A percentile compares a stretch with the other conserved stretches of the same genome.
phyloP scores from a whole-genome alignment of 2,888 invertebrate species.

The Prenolepis imparis region DNA sequence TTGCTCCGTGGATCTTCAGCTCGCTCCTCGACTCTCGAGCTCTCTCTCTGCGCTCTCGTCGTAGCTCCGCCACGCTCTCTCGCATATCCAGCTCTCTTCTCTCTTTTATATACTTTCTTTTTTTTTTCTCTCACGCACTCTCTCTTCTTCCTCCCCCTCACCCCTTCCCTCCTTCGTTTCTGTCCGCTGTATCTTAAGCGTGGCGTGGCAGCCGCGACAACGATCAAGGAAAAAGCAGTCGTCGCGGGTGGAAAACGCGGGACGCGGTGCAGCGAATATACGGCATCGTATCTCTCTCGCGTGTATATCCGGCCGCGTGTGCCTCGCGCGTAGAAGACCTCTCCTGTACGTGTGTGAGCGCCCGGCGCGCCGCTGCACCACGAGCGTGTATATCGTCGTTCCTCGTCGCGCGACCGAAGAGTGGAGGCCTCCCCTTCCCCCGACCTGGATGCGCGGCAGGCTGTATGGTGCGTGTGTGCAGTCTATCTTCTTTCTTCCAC shows the following conservation, averaged over 20 bases:
- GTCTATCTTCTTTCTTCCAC: conserved; percentile 59
- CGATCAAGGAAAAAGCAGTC: conserved; percentile 66
- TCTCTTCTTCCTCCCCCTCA: not conserved
- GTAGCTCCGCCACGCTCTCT: conserved; percentile 69
- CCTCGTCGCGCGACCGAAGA: conserved; percentile 72
- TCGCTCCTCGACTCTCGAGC: conserved; percentile 69
- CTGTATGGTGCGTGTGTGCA: conserved; percentile 77
- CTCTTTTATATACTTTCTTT: conserved; percentile 3
- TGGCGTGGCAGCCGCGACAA: conserved; percentile 61
- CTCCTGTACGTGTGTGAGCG: conserved; percentile 61
- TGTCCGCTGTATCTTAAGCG: conserved; percentile 53
- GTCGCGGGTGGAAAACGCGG: conserved; percentile 53
- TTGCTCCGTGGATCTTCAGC: conserved; percentile 78
- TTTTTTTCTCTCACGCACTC: conserved; percentile 3
- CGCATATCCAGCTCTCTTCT: conserved; percentile 49
- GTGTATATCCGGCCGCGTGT: conserved; percentile 53
- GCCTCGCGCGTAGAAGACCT: conserved; percentile 27
- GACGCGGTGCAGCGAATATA: conserved; percentile 45
- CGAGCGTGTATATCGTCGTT: conserved; percentile 68
- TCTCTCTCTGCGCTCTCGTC: conserved; percentile 65
- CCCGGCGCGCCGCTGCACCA: conserved; percentile 20
- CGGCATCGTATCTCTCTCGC: conserved; percentile 8
- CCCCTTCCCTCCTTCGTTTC: not conserved
- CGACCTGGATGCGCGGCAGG: conserved; percentile 76
- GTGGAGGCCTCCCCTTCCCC: conserved; percentile 70